Conservation (phyloP, 2,888 invertebrate genomes). For the Morpho helenor region DNA sequence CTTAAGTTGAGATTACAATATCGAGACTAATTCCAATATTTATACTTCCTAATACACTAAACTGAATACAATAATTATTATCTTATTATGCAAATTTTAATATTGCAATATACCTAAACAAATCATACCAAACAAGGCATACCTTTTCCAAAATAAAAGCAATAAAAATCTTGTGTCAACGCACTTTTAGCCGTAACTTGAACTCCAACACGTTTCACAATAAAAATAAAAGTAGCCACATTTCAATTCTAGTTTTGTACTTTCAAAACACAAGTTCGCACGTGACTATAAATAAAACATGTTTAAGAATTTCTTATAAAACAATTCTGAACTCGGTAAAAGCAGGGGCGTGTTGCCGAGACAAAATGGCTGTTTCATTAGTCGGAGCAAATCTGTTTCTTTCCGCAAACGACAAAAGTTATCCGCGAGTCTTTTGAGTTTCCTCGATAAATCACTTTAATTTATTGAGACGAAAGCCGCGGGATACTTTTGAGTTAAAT, state of each 20-base stretch:
- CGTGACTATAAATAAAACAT: constrained; percentile 1
- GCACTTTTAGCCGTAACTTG: too few species aligned
- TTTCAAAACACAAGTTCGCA: neutral
- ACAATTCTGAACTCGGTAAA: constrained; percentile 24
- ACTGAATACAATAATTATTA: too few species aligned
- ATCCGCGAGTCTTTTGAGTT: constrained; percentile 49
- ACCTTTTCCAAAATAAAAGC: neutral
- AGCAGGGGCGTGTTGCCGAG: constrained; percentile 32
- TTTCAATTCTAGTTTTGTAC: too few species aligned
- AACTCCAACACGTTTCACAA: too few species aligned
- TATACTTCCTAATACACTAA: too few species aligned
- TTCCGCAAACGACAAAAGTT: constrained; percentile 66
- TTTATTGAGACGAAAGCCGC: constrained; percentile 66
- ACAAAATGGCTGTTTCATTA: constrained; percentile 59
- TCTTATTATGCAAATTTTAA: too few species aligned
- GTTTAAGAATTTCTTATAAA: constrained; percentile 15
- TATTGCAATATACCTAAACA: too few species aligned
- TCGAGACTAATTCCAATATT: too few species aligned
- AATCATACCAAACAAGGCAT: too few species aligned
- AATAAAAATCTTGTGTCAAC: neutral
- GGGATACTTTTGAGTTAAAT: constrained; percentile 53
- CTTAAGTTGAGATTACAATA: too few species aligned
- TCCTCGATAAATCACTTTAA: constrained; percentile 70
- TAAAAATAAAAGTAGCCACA: too few species aligned
- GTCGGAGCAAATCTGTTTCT: constrained; percentile 57